Conservation (phyloP, 1,140 invertebrate genomes). For the Euwallacea fornicatus region DNA sequence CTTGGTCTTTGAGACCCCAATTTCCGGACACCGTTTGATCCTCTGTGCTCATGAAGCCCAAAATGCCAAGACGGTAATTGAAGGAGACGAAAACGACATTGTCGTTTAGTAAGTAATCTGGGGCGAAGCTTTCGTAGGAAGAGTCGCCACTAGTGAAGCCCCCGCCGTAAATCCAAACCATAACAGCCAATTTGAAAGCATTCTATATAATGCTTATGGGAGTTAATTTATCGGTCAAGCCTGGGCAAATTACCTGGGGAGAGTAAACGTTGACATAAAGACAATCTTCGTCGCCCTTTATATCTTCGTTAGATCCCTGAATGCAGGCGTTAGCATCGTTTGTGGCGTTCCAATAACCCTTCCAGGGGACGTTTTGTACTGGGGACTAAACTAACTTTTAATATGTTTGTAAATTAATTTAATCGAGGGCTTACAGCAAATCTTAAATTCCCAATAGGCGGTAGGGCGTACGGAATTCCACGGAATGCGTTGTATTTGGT, state of each 20-base stretch:
- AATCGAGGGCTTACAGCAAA: slow-evolving; percentile 54
- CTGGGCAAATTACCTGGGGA: slow-evolving; percentile 9
- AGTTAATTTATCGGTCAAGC: neutral
- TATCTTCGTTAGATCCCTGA: slow-evolving; percentile 22
- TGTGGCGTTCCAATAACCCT: slow-evolving; percentile 29
- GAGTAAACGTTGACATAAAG: slow-evolving; percentile 40
- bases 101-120: slow-evolving; percentile 55
- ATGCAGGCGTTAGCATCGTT: slow-evolving; percentile 18
- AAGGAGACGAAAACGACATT: slow-evolving; percentile 59
- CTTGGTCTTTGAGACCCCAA: slow-evolving; percentile 57
- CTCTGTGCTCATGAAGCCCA: slow-evolving; percentile 41
- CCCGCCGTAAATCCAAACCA: slow-evolving; percentile 52
- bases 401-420: slow-evolving; percentile 1
- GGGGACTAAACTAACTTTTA: slow-evolving; percentile 24
- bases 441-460: slow-evolving; percentile 63
- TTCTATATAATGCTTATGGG: neutral
- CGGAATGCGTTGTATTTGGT: slow-evolving; percentile 60
- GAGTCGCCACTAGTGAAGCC: slow-evolving; percentile 44
- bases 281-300: slow-evolving; percentile 39
- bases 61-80: slow-evolving; percentile 58
- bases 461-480: slow-evolving; percentile 69
- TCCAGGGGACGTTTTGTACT: slow-evolving; percentile 25
- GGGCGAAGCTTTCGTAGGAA: slow-evolving; percentile 33
- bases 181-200: slow-evolving; percentile 39
- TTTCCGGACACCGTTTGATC: slow-evolving; percentile 52